Percentiles rank a stretch among this genome's conserved stretches.
Evolutionary conservation across 2,888 invertebrate genomes (phyloP).

Genomic region (Lithosia quadra): DNA sequence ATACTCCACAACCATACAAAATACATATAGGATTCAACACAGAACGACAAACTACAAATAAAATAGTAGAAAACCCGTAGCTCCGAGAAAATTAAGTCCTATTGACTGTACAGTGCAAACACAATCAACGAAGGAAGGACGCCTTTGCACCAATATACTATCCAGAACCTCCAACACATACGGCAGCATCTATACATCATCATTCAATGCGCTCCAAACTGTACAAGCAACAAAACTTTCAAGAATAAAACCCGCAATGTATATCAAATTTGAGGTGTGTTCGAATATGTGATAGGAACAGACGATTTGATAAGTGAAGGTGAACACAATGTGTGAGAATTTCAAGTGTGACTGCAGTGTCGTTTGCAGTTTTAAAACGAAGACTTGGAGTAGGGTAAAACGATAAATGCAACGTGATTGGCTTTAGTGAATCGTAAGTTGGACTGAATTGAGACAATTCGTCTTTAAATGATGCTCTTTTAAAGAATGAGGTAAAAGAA

Average conservation of each 20-base stretch:
- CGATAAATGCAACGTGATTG: conserved; percentile 53
- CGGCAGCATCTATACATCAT: not conserved
- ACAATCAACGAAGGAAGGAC: conserved; percentile 68
- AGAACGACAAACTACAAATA: conserved; percentile 59
- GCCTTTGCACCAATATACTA: conserved; percentile 40
- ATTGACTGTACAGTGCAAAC: conserved; percentile 69
- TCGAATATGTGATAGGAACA: conserved; percentile 14
- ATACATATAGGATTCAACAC: conserved; percentile 47
- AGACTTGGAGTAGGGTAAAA: conserved; percentile 45
- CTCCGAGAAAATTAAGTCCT: conserved; percentile 71
- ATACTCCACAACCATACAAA: conserved; percentile 13
- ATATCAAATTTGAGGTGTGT: conserved; percentile 11
- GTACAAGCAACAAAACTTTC: accelerated
- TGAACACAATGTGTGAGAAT: conserved; percentile 64
- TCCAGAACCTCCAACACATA: not conserved
- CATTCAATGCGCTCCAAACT: conserved; percentile 26
- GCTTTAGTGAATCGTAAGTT: conserved; percentile 47
- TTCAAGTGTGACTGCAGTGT: conserved; percentile 62
- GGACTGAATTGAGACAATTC: conserved; percentile 20
- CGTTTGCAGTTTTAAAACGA: conserved; percentile 53
- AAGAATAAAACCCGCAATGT: conserved; percentile 25
- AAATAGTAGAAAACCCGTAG: conserved; percentile 54
- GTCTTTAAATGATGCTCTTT: conserved; percentile 21
- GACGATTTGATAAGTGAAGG: conserved; percentile 61
- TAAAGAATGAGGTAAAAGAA: not conserved